phyloP scores from a whole-genome alignment of 2,113 vertebrate species.

The Crypturellus undulatus region DNA sequence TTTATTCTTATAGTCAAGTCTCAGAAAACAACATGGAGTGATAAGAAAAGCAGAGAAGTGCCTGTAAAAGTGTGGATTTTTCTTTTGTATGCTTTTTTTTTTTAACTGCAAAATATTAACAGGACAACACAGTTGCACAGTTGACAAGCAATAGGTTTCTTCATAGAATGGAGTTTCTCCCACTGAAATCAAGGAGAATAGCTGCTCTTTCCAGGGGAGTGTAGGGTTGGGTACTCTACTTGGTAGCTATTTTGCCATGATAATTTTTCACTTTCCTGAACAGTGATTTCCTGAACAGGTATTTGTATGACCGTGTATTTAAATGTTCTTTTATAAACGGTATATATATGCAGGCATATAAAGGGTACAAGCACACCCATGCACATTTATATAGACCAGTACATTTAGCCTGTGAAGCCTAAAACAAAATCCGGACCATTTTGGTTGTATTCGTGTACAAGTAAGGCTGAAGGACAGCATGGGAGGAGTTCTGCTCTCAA shows the following conservation, averaged over 20 bases:
- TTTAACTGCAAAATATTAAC: neutral
- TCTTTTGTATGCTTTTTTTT: neutral
- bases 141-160: neutral
- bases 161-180: neutral
- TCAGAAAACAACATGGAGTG: neutral
- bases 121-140: neutral
- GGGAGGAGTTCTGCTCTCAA: neutral
- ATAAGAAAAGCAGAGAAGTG: neutral
- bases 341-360: neutral
- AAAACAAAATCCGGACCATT: neutral
- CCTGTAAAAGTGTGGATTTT: neutral
- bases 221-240: neutral
- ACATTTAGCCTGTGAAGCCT: neutral
- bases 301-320: neutral
- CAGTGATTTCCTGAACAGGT: neutral
- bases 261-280: neutral
- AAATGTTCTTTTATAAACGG: neutral
- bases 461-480: neutral
- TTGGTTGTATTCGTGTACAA: neutral
- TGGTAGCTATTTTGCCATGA: neutral
- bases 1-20: neutral
- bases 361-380: neutral
- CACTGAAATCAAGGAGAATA: neutral
- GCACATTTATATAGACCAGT: rapidly evolving
- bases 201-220: neutral